phyloP scores from a whole-genome alignment of 2,797 vertebrate genomes.

The Spinus pinus region DNA sequence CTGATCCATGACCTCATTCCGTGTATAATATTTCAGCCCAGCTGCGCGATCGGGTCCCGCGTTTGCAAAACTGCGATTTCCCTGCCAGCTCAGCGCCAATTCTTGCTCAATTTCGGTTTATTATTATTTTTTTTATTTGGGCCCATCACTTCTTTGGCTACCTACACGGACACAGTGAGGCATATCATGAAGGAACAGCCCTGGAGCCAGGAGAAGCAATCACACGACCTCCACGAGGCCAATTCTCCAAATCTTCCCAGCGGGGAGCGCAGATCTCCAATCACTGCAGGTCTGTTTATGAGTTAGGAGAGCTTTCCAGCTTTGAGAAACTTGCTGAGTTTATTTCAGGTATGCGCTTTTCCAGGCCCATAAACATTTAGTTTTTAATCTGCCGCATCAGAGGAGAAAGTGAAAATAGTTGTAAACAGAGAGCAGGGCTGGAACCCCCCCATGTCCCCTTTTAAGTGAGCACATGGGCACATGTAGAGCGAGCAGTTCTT shows the following conservation, averaged over 20 bases:
- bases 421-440: constrained; percentile 65
- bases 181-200: not conserved
- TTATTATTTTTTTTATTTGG: not conserved
- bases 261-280: constrained; percentile 45
- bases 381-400: constrained; percentile 44
- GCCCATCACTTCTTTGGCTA: constrained; percentile 50
- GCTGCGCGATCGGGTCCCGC: constrained; percentile 8
- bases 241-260: constrained; percentile 52
- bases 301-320: constrained; percentile 64
- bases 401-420: constrained; percentile 68
- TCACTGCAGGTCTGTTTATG: constrained; percentile 60
- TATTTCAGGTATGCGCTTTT: constrained; percentile 73
- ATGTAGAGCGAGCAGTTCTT: constrained; percentile 60
- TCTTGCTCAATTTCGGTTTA: not conserved
- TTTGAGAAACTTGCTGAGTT: constrained; percentile 53
- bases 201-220: constrained; percentile 59
- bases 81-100: not conserved
- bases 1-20: constrained; percentile 50
- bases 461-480: constrained; percentile 40
- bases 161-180: constrained; percentile 13
- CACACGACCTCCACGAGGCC: constrained; percentile 37
- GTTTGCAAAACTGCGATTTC: constrained; percentile 28
- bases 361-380: constrained; percentile 49
- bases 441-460: constrained; percentile 46
- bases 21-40: constrained; percentile 37